phyloP scores from a whole-genome alignment of 2,113 vertebrate species.

The Isichthys henryi region DNA sequence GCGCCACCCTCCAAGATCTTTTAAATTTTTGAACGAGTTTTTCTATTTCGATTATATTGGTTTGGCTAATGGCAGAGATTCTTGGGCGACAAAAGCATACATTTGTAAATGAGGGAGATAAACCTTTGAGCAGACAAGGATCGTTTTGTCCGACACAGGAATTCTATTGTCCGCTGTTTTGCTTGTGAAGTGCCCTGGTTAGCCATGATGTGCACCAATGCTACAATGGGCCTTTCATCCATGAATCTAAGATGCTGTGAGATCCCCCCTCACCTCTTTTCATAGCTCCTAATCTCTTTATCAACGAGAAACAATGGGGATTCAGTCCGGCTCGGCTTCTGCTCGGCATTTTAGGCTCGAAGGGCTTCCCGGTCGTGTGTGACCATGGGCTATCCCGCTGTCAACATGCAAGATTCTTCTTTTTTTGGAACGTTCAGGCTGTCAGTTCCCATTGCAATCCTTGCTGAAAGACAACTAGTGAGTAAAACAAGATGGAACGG shows the following conservation, averaged over 20 bases:
- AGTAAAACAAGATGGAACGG: slow-evolving; percentile 25
- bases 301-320: slow-evolving; percentile 78
- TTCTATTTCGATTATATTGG: slow-evolving; percentile 68
- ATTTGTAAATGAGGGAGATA: slow-evolving; percentile 95
- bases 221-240: slow-evolving; percentile 91
- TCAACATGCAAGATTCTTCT: slow-evolving; percentile 23
- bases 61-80: slow-evolving; percentile 64
- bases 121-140: slow-evolving; percentile 79
- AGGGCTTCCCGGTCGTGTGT: slow-evolving; percentile 54
- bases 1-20: slow-evolving; percentile 47
- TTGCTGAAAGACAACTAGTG: slow-evolving; percentile 3
- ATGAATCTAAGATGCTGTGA: slow-evolving; percentile 66
- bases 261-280: slow-evolving; percentile 77
- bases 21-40: slow-evolving; percentile 76
- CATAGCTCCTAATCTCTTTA: slow-evolving; percentile 81
- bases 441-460: slow-evolving; percentile 52
- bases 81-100: slow-evolving; percentile 80
- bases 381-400: slow-evolving; percentile 49
- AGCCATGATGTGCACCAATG: slow-evolving; percentile 79
- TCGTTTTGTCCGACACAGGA: slow-evolving; percentile 85
- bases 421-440: slow-evolving; percentile 38
- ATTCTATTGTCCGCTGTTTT: slow-evolving; percentile 77
- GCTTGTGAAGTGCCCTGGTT: slow-evolving; percentile 79
- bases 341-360: slow-evolving; percentile 59
- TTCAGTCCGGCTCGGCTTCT: slow-evolving; percentile 62